Evolutionary conservation across 2,113 vertebrate genomes (phyloP), one percentile per base, ranked within the genome.

Genomic region (Epinephelus fuscoguttatus): DNA sequence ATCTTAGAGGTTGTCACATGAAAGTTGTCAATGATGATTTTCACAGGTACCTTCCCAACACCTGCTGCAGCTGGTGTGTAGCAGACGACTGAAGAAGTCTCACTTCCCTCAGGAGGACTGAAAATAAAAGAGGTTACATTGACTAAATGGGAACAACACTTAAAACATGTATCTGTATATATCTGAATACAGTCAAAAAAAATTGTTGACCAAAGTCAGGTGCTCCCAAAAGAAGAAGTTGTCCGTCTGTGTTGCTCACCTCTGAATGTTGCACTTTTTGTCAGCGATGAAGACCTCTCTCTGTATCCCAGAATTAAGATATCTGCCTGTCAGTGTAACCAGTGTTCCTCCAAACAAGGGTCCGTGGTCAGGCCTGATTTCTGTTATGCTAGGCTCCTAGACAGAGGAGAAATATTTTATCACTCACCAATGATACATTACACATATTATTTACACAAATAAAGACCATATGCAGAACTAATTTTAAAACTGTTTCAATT

Each of bases 281-380:
- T 94, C 93, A 0, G 92, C 96, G 84, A 99, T 49, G 19, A 23
- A 76, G 78, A 98, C 96, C 0, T 4, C 84, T 91, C 92, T 95
- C 67, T 82, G 91, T 55, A 80, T 93, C 62, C 98, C 98, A 1
- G 95, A 87, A 0, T 90, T 93, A 27, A 99, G 94, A 80, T 95
- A 88, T 52, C 45, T 89, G 21, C 98, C 98, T 2, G 15, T 79
- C 6, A 99, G 91, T 0, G 93, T 97, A 21, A 99, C 89, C 30
- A 53, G 19, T 55, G 97, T 97, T 70, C 97, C 98, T 79, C 98
- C 98, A 27, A 94, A 89, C 63, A 6, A 76, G 0, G 98, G 98
- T 13, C 98, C 98, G 45, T 94, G 95, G 0, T 80, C 75, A 18
- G 98, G 98, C 0, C 78, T 80, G 70, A 99, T 86, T 27, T 91